Evolutionary conservation across 2,888 invertebrate species (phyloP).

Genomic region (Myopa testacea): DNA sequence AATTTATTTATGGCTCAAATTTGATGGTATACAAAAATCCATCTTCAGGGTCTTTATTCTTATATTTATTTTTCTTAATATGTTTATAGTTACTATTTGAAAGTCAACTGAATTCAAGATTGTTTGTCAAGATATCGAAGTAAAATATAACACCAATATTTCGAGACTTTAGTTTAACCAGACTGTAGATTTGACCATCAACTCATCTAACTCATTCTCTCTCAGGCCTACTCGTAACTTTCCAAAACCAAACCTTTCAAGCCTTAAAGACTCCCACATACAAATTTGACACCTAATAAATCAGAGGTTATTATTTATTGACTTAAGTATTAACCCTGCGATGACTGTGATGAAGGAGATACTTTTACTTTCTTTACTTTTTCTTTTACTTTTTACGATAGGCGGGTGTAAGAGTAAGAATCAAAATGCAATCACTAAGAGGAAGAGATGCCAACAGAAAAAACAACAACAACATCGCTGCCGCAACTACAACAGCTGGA

Average conservation of each 20-base stretch:
- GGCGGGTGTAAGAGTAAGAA: slow-evolving; percentile 27
- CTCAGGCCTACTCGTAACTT: neutral
- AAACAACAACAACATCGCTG: slow-evolving; percentile 19
- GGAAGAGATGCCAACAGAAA: slow-evolving; percentile 37
- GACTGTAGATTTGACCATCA: neutral
- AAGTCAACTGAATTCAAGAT: no score
- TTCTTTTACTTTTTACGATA: slow-evolving; percentile 22
- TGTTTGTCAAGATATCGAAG: no score
- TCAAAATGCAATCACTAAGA: slow-evolving; percentile 7
- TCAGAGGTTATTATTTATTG: slow-evolving; percentile 33
- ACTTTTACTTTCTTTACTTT: slow-evolving; percentile 34
- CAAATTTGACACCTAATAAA: slow-evolving; percentile 31
- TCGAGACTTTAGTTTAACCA: no score
- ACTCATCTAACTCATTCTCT: neutral
- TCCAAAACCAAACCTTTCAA: neutral
- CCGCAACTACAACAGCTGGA: no score
- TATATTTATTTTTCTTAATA: no score
- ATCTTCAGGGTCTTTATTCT: no score
- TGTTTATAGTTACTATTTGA: no score
- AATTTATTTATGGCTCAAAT: no score
- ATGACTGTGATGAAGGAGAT: neutral
- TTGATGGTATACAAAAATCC: no score
- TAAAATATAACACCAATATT: no score
- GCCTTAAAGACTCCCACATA: slow-evolving; percentile 23
- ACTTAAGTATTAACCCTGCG: slow-evolving; percentile 24